Base-by-base conservation (phyloP, 1,140 invertebrate genomes). In the Thaumatotibia leucotreta region DNA sequence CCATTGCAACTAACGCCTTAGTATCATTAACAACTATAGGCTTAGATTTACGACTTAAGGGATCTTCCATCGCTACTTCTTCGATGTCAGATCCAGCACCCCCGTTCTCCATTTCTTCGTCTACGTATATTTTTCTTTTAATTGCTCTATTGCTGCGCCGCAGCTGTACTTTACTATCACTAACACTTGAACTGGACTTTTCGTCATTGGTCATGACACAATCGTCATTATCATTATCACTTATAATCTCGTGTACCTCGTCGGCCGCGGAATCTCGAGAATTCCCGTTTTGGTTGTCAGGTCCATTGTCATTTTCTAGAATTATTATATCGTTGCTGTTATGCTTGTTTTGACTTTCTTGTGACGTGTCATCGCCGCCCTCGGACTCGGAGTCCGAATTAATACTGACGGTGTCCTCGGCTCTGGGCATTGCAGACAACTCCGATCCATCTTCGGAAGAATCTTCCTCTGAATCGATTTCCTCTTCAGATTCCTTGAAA, bases 11-110 rank as follows among this genome's bases (percentile, higher is more conserved):
- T 61, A 95, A 85, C 39, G 93, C 92, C 84, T 95, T 96, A 0
- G 95, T 95, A 75, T 96, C 94, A 75, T 94, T 96, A 0, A 95
- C 93, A 27, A 96, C 93, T 64, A 96, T 95, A 1, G 95, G 93
- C 70, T 82, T 91, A 61, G 77, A 70, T 63, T 65, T 91, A 83
- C 74, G 84, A 80, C 64, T 91, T 79, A 94, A 73, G 8, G 94
- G 93, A 86, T 95, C 94, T 66, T 93, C 91, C 1, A 92, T 91
- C n/a, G 92, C 80, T 11, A 94, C 91, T 84, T 95, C 94, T 73
- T 94, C 93, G 66, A 94, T 92, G 74, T 95, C 94, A 14, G 93
- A 93, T 58, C 91, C 91, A 50, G 94, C 93, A 72, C 93, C 93
- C 39, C 92, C 92, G 70, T 94, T 93, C 17, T 92, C 92, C 17